Evolutionary conservation across 2,888 invertebrate species (phyloP).

Genomic region (Scaptomyza cyrtandrae): DNA sequence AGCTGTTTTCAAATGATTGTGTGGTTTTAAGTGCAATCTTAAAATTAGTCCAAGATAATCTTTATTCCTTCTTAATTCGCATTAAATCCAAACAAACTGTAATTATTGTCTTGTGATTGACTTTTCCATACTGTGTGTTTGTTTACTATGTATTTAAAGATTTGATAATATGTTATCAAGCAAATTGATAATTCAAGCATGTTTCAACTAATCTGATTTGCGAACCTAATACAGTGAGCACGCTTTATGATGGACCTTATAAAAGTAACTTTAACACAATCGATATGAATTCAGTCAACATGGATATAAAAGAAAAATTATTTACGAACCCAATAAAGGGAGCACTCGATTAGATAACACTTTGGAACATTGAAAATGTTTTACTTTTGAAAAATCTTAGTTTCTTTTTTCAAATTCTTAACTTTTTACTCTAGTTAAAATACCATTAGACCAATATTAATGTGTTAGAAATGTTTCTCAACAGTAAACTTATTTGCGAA

Average conservation of each 20-base stretch:
- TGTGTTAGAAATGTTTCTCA: too few species aligned
- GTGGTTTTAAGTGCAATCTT: not conserved
- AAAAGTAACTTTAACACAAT: too few species aligned
- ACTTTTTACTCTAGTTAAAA: not conserved
- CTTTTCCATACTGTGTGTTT: not conserved
- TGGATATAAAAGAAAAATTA: conserved; percentile 8
- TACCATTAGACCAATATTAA: too few species aligned
- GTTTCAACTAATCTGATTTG: conserved; percentile 20
- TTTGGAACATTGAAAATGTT: too few species aligned
- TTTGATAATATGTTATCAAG: conserved; percentile 45
- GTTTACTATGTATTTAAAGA: not conserved
- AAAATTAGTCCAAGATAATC: not conserved
- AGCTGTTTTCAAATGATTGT: conserved; percentile 4
- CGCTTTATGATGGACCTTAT: not conserved
- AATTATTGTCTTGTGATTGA: not conserved
- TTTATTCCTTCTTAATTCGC: not conserved
- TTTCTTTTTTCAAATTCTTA: not conserved
- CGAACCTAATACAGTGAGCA: not conserved
- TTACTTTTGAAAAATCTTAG: too few species aligned
- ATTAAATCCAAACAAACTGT: conserved; percentile 4
- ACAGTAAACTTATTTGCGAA: too few species aligned
- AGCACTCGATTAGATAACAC: not conserved
- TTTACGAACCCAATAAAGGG: not conserved
- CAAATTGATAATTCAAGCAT: conserved; percentile 32
- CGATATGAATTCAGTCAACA: too few species aligned